Evolutionary conservation across 2,888 invertebrate species (phyloP).

Genomic region (Meliscaeva auricollis): DNA sequence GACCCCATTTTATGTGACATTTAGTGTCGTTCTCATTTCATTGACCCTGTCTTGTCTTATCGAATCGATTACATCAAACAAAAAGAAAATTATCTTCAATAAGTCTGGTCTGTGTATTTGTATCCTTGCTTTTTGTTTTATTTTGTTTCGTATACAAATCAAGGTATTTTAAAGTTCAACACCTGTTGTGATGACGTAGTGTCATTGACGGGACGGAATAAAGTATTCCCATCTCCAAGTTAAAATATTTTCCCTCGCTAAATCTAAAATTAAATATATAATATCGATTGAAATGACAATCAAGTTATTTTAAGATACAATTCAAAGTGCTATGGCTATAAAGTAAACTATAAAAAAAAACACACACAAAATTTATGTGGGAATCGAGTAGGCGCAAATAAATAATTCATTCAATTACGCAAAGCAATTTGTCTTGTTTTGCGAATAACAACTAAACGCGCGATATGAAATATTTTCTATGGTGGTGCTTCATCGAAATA

Average conservation of each 20-base stretch:
- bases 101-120: neutral
- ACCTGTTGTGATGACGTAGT: constrained; percentile 14
- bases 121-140: neutral
- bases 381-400: constrained; percentile 20
- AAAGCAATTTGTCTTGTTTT: constrained; percentile 20
- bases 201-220: constrained; percentile 5
- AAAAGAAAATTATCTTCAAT: neutral
- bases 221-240: neutral
- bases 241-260: neutral
- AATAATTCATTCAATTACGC: constrained; percentile 28
- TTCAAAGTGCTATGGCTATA: neutral
- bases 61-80: neutral
- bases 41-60: neutral
- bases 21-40: neutral
- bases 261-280: neutral
- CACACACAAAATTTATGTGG: neutral
- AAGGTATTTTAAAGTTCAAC: neutral
- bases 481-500: constrained; percentile 18
- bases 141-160: too few species aligned
- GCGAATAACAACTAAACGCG: neutral
- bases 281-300: constrained; percentile 2
- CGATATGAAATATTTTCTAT: neutral
- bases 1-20: neutral
- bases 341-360: neutral
- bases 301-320: constrained; percentile 13